Percentiles rank a stretch among this genome's conserved stretches.
These are phyloP conservation scores for Ceyx melanurus DNA, from an alignment of 2,113 vertebrate genomes.

Conservation along the genomic window DNA sequence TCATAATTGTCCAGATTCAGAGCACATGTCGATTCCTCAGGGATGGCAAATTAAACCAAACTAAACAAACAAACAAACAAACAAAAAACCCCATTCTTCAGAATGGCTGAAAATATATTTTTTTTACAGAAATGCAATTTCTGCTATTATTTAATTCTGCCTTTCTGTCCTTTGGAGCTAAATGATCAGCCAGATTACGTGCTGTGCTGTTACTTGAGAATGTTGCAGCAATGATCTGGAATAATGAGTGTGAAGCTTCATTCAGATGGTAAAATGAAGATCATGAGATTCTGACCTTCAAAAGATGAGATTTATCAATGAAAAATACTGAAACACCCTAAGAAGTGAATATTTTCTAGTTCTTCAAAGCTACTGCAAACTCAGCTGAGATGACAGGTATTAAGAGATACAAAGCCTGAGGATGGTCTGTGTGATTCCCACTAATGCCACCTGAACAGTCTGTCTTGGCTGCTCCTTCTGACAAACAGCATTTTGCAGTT, in stretches of 20 bases:
- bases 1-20: not conserved
- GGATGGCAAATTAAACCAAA: not conserved
- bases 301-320: not conserved
- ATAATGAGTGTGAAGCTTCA: not conserved
- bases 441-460: not conserved
- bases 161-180: slow-evolving; percentile 4
- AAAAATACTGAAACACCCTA: not conserved
- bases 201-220: slow-evolving; percentile 21
- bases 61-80: too few relatives aligned
- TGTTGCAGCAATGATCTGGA: not conserved
- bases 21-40: not conserved
- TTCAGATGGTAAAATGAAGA: not conserved
- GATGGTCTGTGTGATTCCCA: not conserved
- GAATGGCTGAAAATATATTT: not conserved
- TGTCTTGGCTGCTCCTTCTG: not conserved
- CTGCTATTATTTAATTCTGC: not conserved
- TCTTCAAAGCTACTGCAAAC: not conserved
- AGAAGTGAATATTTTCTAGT: not conserved
- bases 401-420: not conserved
- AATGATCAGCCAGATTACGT: not conserved
- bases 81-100: not conserved
- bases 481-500: not conserved
- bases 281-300: not conserved
- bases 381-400: not conserved
- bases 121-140: not conserved